Evolutionary conservation across 2,888 invertebrate genomes (phyloP).

Genomic region (Drosophila differens): DNA sequence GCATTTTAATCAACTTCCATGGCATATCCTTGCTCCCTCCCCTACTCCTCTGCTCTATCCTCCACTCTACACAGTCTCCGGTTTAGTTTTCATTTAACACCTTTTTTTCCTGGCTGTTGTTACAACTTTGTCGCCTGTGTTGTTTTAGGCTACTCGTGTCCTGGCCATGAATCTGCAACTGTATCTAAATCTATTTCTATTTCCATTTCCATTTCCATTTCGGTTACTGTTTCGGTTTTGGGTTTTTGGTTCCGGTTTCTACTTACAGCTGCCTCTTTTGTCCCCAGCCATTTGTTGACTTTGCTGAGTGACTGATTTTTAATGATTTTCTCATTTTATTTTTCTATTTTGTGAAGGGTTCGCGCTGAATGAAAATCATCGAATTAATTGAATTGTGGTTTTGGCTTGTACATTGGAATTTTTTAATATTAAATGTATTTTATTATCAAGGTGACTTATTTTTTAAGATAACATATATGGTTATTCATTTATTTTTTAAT

Average conservation of each 20-base stretch:
- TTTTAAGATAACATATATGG: too few relatives aligned
- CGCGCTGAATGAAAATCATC: slow-evolving; percentile 8
- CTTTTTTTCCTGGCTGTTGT: slow-evolving; percentile 58
- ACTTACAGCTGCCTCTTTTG: slow-evolving; percentile 49
- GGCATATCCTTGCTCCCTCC: slow-evolving; percentile 4
- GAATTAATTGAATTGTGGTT: slow-evolving; percentile 9
- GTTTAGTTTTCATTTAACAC: slow-evolving; percentile 75
- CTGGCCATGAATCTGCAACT: slow-evolving; percentile 38
- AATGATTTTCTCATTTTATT: slow-evolving; percentile 13
- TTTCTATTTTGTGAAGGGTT: not conserved
- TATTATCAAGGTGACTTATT: not conserved
- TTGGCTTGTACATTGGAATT: slow-evolving; percentile 4
- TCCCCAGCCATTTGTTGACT: slow-evolving; percentile 63
- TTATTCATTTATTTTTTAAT: too few relatives aligned
- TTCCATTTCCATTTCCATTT: slow-evolving; percentile 25
- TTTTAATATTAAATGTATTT: too few relatives aligned
- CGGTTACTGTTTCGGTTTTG: slow-evolving; percentile 13
- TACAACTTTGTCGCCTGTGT: slow-evolving; percentile 64
- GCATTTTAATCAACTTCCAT: slow-evolving; percentile 75
- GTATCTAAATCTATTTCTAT: slow-evolving; percentile 44
- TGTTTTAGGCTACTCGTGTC: slow-evolving; percentile 60
- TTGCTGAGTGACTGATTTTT: slow-evolving; percentile 49
- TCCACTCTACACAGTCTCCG: slow-evolving; percentile 9
- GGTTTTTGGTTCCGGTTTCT: slow-evolving; percentile 10
- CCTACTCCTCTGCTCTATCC: slow-evolving; percentile 3